Conservation (phyloP, 37 sponge, comb jelly and placozoan species). For the Spongilla lacustris region DNA sequence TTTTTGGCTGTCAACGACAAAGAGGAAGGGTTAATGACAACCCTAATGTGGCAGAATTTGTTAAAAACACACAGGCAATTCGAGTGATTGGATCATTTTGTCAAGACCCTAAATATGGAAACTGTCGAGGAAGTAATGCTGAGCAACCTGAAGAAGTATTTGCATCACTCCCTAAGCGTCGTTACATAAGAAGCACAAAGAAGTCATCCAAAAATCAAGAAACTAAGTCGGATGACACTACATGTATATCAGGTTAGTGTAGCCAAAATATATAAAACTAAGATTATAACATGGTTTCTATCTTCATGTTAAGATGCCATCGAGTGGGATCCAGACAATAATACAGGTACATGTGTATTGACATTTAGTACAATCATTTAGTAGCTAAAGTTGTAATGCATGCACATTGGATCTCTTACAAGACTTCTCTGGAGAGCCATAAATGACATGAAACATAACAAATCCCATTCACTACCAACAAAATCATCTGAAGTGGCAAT, state of each 20-base stretch:
- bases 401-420: not conserved
- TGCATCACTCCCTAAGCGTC: not conserved
- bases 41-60: conserved; percentile 25
- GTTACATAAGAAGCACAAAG: not conserved
- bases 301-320: not conserved
- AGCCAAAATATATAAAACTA: not conserved
- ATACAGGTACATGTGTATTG: not conserved
- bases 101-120: conserved; percentile 28
- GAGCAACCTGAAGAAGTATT: not conserved
- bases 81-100: conserved; percentile 28
- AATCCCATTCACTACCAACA: not conserved
- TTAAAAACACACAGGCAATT: conserved; percentile 15
- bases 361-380: not conserved
- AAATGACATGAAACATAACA: not conserved
- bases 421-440: not conserved
- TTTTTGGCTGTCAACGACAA: conserved; percentile 40
- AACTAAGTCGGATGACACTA: not conserved
- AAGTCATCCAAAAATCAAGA: not conserved
- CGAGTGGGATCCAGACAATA: not conserved
- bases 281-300: not conserved
- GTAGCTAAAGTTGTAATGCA: not conserved
- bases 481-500: not conserved
- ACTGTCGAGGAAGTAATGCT: conserved; percentile 12
- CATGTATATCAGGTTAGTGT: not conserved
- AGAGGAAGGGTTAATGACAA: conserved; percentile 47